These are phyloP conservation scores for Oceanites oceanicus DNA, from an alignment of 2,113 vertebrate species.

Conservation along the genomic window DNA sequence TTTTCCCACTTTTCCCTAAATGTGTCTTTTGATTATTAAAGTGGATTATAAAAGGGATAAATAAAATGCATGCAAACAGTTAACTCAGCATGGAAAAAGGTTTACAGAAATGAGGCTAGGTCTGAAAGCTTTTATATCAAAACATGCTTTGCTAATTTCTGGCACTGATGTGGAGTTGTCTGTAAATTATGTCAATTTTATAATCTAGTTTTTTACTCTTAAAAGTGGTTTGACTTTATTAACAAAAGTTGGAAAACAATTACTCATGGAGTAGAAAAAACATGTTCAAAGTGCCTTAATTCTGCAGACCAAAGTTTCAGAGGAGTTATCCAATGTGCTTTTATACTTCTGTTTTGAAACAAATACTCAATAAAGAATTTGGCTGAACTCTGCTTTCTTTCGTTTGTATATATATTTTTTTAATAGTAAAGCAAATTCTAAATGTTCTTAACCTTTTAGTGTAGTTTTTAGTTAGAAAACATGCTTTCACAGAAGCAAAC, in stretches of 20 bases:
- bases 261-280: conserved; percentile 50
- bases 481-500: not conserved
- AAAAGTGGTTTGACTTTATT: conserved; percentile 64
- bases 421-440: not conserved
- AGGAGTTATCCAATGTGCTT: conserved; percentile 42
- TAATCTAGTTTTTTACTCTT: conserved; percentile 71
- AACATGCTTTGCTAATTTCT: conserved; percentile 64
- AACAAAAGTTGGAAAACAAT: conserved; percentile 45
- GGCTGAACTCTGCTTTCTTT: conserved; percentile 57
- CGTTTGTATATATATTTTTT: not conserved
- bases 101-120: conserved; percentile 57
- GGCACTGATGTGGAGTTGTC: conserved; percentile 59
- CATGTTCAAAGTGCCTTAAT: conserved; percentile 59
- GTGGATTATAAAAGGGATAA: not conserved
- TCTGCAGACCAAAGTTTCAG: conserved; percentile 61
- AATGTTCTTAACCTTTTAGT: not conserved
- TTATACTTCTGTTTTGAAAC: conserved; percentile 75
- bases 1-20: not conserved
- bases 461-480: not conserved
- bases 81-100: conserved; percentile 59
- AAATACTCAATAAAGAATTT: conserved; percentile 81
- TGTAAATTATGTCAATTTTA: conserved; percentile 75
- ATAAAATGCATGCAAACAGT: conserved; percentile 38
- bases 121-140: conserved; percentile 66
- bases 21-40: not conserved